Percentiles rank a stretch among this genome's conserved stretches.
Evolutionary conservation across 2,797 vertebrate species (phyloP).

Genomic region (Anguilla obscura): DNA sequence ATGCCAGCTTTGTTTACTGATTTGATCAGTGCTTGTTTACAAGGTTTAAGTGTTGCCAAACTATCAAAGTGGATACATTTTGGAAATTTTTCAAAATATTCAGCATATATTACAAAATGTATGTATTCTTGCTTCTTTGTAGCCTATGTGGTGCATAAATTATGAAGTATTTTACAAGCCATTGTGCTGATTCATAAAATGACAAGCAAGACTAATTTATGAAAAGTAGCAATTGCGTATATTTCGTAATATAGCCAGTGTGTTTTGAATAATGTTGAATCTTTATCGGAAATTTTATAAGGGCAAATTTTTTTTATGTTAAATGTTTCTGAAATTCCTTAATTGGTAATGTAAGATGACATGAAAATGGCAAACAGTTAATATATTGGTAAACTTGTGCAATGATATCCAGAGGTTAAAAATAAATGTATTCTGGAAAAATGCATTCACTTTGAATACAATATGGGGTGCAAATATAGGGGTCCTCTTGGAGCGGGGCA

Average conservation of each 20-base stretch:
- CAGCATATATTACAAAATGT: neutral
- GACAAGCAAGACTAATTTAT: neutral
- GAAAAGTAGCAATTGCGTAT: neutral
- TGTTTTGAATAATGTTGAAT: neutral
- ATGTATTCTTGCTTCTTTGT: neutral
- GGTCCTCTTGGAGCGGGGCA: too few species aligned
- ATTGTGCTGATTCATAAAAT: neutral
- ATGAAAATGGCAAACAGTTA: neutral
- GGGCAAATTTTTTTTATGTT: neutral
- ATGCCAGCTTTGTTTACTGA: neutral
- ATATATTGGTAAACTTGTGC: neutral
- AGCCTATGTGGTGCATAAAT: neutral
- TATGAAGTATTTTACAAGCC: neutral
- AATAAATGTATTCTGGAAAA: neutral
- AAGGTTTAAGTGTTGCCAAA: neutral
- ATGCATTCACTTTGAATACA: too few species aligned
- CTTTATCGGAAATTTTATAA: neutral
- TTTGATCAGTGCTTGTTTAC: neutral
- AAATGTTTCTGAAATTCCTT: neutral
- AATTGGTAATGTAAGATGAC: neutral
- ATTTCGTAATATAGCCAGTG: slow-evolving; percentile 7
- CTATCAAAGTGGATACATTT: neutral
- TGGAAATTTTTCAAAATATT: neutral
- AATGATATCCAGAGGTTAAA: neutral
- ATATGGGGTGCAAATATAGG: too few species aligned